These are phyloP conservation scores for Heteromormyrus szaboi DNA, from an alignment of 2,797 vertebrate species.

Conservation along the genomic window DNA sequence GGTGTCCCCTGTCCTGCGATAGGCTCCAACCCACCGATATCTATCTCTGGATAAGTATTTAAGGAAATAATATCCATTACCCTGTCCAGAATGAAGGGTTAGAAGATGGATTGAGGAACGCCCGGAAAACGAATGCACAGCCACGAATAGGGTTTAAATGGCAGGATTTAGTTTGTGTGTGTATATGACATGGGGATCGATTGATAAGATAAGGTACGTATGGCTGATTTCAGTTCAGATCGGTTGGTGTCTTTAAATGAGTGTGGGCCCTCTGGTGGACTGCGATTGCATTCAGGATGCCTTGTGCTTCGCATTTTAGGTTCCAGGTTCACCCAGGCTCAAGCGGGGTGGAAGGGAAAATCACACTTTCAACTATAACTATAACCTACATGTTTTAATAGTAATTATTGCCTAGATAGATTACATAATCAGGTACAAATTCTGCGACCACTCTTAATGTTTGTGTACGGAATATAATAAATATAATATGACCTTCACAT, in stretches of 20 bases:
- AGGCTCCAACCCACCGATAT: not conserved
- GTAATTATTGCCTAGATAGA: not conserved
- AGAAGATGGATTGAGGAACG: not conserved
- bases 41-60: not conserved
- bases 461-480: not conserved
- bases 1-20: not conserved
- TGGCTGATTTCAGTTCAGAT: not conserved
- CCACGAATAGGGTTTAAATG: not conserved
- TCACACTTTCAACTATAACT: not conserved
- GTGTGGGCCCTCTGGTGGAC: not conserved
- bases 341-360: not conserved
- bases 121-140: not conserved
- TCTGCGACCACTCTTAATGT: not conserved
- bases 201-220: not conserved
- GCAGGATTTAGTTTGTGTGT: not conserved
- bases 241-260: not conserved
- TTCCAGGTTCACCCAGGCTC: not conserved
- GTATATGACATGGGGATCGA: not conserved
- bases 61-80: not conserved
- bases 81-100: not conserved
- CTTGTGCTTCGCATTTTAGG: not conserved
- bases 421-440: not conserved
- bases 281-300: not conserved
- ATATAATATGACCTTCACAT: not conserved
- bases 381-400: not conserved